These are phyloP conservation scores for Lycophotia porphyrea DNA, from an alignment of 2,888 invertebrate genomes.

Conservation along the genomic window DNA sequence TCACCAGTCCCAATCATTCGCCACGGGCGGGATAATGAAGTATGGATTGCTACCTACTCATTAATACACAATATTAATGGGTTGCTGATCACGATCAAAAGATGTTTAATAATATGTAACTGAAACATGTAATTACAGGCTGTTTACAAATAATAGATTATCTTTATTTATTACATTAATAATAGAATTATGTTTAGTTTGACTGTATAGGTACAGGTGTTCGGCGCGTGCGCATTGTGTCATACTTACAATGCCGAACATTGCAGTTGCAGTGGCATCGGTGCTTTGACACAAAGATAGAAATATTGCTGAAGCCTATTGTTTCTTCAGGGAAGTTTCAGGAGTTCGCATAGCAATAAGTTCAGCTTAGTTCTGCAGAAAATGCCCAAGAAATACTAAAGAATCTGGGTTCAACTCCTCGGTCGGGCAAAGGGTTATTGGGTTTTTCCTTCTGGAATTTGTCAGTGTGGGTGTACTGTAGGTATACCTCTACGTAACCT, in stretches of 20 bases:
- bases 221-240: not conserved
- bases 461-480: not conserved
- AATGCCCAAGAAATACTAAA: no score
- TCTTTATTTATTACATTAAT: not conserved
- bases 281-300: not conserved
- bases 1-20: no score
- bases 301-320: not conserved
- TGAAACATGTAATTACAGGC: not conserved
- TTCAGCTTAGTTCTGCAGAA: no score
- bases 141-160: not conserved
- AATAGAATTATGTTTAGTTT: not conserved
- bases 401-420: not conserved
- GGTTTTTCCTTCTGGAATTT: not conserved
- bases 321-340: no score
- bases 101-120: not conserved
- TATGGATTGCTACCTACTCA: not conserved
- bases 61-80: not conserved
- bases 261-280: not conserved
- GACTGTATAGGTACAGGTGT: not conserved
- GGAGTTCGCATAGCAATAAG: no score
- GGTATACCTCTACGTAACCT: not conserved
- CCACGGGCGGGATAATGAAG: not conserved
- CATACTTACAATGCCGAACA: constrained; percentile 1
- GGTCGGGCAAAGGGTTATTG: not conserved
- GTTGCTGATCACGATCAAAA: not conserved